Conservation (phyloP, 2,113 vertebrate genomes). For the Lamprotornis superbus region DNA sequence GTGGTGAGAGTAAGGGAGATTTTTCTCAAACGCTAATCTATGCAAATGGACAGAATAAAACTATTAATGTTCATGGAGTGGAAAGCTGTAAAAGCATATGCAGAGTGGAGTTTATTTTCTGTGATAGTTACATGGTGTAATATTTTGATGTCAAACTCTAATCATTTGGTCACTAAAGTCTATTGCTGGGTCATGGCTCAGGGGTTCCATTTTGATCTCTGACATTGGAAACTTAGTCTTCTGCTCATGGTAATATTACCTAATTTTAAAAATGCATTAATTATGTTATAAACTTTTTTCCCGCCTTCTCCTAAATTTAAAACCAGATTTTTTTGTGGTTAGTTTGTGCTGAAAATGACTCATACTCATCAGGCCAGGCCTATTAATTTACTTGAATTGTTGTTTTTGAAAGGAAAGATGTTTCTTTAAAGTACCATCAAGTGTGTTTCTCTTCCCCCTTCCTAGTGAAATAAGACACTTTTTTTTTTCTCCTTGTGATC, state of each 20-base stretch:
- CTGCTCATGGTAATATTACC: neutral
- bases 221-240: neutral
- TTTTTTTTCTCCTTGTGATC: neutral
- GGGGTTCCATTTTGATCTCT: neutral
- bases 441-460: neutral
- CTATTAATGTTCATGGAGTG: neutral
- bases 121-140: neutral
- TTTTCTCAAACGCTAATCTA: neutral
- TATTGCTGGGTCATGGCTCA: neutral
- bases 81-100: neutral
- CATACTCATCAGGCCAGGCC: neutral
- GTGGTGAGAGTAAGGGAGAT: neutral
- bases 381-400: slow-evolving; percentile 14
- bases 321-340: slow-evolving; percentile 16
- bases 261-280: neutral
- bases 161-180: neutral
- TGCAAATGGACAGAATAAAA: neutral
- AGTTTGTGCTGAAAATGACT: slow-evolving; percentile 33
- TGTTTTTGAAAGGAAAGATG: slow-evolving; percentile 24
- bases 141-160: neutral
- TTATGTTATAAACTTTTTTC: neutral
- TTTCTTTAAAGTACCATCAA: slow-evolving; percentile 22
- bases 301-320: neutral
- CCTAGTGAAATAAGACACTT: neutral
- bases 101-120: neutral